phyloP scores from a whole-genome alignment of 2,888 invertebrate genomes.

The Stenodema calcarata region DNA sequence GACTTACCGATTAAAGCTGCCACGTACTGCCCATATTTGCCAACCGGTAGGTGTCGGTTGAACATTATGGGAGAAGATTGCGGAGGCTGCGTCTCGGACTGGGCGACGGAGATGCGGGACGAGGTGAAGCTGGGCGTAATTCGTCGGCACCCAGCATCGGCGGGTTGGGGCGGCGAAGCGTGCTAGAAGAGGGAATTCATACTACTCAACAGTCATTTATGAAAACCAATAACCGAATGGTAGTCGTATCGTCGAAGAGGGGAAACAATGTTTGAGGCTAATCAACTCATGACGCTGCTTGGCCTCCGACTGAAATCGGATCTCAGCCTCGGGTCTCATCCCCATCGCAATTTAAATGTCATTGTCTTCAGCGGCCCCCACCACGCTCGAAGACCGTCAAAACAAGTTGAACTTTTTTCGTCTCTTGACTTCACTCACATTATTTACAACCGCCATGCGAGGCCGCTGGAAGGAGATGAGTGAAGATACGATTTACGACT shows the following conservation, averaged over 20 bases:
- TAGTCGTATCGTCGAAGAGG: background rate
- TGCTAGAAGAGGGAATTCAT: background rate
- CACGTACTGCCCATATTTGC: constrained; percentile 40
- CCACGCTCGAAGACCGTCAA: background rate
- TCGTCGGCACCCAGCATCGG: background rate
- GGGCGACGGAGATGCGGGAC: background rate
- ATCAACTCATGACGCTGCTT: background rate
- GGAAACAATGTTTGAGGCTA: background rate
- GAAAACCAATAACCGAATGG: too few species aligned
- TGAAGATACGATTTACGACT: background rate
- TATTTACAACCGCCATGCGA: background rate
- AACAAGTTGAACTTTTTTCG: background rate
- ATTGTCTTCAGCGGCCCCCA: background rate
- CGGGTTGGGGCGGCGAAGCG: background rate
- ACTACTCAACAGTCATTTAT: background rate
- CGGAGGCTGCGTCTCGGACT: background rate
- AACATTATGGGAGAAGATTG: background rate
- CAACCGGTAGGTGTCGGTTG: constrained; percentile 12
- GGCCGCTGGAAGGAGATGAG: background rate
- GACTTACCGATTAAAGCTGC: constrained; percentile 31
- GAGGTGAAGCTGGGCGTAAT: background rate
- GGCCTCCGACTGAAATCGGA: background rate
- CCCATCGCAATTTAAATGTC: background rate
- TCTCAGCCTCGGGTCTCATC: background rate
- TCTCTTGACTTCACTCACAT: background rate